Conservation (phyloP, 2,797 vertebrate genomes). For the Acropternis orthonyx region DNA sequence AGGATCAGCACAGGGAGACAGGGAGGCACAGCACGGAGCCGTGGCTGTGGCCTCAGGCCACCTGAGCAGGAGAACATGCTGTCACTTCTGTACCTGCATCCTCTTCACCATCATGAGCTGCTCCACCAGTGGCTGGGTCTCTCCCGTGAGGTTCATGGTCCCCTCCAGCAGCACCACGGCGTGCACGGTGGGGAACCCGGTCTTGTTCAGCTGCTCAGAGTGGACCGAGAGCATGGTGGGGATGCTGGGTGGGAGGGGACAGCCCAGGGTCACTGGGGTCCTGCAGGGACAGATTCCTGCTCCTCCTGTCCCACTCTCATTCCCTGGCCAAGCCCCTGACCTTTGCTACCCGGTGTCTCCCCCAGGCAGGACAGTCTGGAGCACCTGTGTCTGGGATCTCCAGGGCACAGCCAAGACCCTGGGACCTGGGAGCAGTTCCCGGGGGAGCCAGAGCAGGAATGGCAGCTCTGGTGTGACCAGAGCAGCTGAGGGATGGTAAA, state of each 20-base stretch:
- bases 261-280: background rate
- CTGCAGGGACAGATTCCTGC: background rate
- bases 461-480: background rate
- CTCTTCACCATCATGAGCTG: constrained; percentile 98
- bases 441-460: background rate
- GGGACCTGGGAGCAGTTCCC: background rate
- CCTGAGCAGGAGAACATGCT: background rate
- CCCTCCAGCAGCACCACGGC: constrained; percentile 95
- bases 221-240: constrained; percentile 87
- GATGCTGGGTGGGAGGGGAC: constrained; percentile 76
- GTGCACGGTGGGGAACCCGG: constrained; percentile 91
- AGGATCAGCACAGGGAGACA: background rate
- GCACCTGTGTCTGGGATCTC: background rate
- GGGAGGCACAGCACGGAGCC: background rate
- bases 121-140: constrained; percentile 92
- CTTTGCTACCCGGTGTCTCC: background rate
- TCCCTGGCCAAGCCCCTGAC: background rate
- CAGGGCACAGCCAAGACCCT: background rate
- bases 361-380: background rate
- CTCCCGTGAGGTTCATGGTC: constrained; percentile 96
- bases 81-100: constrained; percentile 86
- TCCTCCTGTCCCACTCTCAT: background rate
- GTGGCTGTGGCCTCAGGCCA: background rate
- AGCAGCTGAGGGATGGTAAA: background rate
- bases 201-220: constrained; percentile 81